These are phyloP conservation scores for Tyrophagus putrescentiae DNA, from an alignment of 1,140 invertebrate species.

Conservation along the genomic window DNA sequence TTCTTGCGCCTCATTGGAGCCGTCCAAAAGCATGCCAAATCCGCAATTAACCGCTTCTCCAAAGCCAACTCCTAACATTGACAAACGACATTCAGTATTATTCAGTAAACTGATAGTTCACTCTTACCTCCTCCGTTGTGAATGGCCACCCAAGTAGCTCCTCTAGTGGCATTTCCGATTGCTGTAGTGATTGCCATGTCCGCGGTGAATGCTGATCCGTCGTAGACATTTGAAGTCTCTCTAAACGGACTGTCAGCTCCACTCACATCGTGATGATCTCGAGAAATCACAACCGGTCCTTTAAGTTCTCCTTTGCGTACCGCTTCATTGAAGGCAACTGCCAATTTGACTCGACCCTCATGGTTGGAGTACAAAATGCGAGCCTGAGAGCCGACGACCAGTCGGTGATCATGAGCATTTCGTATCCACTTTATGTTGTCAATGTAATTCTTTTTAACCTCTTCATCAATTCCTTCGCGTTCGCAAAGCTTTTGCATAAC, in stretches of 20 bases:
- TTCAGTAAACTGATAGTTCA: neutral
- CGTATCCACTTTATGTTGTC: constrained; percentile 51
- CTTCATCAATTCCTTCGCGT: constrained; percentile 19
- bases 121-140: constrained; percentile 48
- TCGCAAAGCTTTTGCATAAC: constrained; percentile 39
- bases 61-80: constrained; percentile 23
- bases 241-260: constrained; percentile 52
- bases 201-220: constrained; percentile 50
- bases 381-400: constrained; percentile 48
- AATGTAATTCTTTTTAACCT: constrained; percentile 40
- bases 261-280: constrained; percentile 55
- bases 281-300: constrained; percentile 45
- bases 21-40: constrained; percentile 51
- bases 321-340: constrained; percentile 47
- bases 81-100: neutral
- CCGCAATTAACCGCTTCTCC: constrained; percentile 55
- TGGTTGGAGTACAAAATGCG: constrained; percentile 50
- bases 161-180: constrained; percentile 48
- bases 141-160: constrained; percentile 52
- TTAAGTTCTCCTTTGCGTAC: constrained; percentile 37
- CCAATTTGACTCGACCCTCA: constrained; percentile 39
- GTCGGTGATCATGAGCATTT: constrained; percentile 42
- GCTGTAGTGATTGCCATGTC: constrained; percentile 55
- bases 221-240: constrained; percentile 51
- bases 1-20: constrained; percentile 38